Conservation (phyloP, 2,888 invertebrate species). For the Deroplatys truncata region DNA sequence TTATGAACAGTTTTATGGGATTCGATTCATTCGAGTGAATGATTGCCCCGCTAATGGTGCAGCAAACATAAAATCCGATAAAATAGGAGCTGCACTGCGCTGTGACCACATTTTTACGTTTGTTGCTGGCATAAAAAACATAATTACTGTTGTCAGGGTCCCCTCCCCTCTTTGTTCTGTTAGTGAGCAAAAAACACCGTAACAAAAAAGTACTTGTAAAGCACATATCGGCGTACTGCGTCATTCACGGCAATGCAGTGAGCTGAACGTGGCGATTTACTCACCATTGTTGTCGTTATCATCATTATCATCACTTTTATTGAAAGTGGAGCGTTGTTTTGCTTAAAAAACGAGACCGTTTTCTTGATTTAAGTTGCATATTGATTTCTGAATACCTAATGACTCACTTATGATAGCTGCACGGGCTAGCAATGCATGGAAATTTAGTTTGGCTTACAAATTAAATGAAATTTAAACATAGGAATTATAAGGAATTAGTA, state of each 20-base stretch:
- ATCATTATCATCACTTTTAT: too few relatives aligned
- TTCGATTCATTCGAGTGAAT: neutral
- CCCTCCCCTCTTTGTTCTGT: neutral
- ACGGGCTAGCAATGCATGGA: too few relatives aligned
- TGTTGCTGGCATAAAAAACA: neutral
- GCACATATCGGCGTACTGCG: neutral
- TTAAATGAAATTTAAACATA: too few relatives aligned
- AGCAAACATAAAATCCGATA: neutral
- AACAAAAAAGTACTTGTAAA: neutral
- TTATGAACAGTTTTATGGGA: neutral
- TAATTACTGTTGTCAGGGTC: neutral
- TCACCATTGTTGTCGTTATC: too few relatives aligned
- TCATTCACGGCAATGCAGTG: neutral
- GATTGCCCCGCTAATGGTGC: neutral
- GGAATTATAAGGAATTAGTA: too few relatives aligned
- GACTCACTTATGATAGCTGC: too few relatives aligned
- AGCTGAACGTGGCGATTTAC: neutral
- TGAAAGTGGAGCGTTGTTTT: too few relatives aligned
- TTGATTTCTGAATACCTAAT: too few relatives aligned
- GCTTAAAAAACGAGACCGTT: too few relatives aligned
- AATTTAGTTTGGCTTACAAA: too few relatives aligned
- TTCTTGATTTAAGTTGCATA: too few relatives aligned
- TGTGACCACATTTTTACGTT: neutral
- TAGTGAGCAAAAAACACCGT: neutral
- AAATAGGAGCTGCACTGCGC: neutral